These are phyloP conservation scores for Andrena cerasifolii DNA, from an alignment of 1,140 invertebrate genomes.

Conservation along the genomic window DNA sequence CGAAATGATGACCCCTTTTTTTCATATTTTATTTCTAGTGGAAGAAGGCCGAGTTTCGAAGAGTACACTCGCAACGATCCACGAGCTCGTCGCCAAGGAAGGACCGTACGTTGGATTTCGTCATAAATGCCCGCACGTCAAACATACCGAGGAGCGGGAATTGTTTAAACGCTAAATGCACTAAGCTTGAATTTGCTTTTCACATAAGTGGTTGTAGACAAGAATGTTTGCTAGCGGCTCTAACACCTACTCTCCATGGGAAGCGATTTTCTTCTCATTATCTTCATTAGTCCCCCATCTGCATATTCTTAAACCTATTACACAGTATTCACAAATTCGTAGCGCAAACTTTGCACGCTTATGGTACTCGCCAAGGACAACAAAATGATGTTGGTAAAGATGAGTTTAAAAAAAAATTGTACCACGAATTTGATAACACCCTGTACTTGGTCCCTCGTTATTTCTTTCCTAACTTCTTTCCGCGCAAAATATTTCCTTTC, in stretches of 20 bases:
- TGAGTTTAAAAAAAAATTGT: too few relatives aligned
- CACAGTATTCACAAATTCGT: too few relatives aligned
- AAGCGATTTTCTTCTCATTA: too few relatives aligned
- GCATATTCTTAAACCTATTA: too few relatives aligned
- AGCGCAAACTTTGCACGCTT: too few relatives aligned
- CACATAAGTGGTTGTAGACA: background rate
- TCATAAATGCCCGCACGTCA: background rate
- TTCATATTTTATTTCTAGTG: slow-evolving; percentile 83
- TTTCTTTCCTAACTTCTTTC: background rate
- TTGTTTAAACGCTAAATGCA: background rate
- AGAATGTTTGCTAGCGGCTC: too few relatives aligned
- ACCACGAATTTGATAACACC: too few relatives aligned
- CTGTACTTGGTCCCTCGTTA: too few relatives aligned
- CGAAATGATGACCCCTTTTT: background rate
- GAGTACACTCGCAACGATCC: slow-evolving; percentile 84
- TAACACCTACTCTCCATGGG: too few relatives aligned
- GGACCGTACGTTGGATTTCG: slow-evolving; percentile 85
- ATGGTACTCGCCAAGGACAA: too few relatives aligned
- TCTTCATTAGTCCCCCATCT: too few relatives aligned
- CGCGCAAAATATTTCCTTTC: background rate
- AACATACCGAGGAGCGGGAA: background rate
- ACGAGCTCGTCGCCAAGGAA: slow-evolving; percentile 86
- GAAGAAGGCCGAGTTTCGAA: slow-evolving; percentile 85
- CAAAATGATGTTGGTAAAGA: too few relatives aligned
- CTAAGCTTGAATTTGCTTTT: background rate